Base-by-base conservation (phyloP, 2,113 vertebrate genomes). In the Bufo bufo region DNA sequence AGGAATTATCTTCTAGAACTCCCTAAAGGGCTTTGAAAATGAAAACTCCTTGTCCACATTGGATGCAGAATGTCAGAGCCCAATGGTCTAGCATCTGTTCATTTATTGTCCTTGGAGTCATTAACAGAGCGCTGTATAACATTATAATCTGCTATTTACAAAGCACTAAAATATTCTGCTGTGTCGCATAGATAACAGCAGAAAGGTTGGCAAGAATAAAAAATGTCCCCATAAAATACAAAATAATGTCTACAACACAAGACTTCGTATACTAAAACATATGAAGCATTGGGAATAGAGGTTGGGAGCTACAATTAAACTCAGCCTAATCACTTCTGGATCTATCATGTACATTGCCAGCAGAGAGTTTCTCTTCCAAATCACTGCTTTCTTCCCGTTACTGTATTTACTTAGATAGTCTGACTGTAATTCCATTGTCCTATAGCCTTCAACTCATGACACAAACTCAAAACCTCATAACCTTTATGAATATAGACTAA, bases 91-190 rank as follows among this genome's bases (percentile, higher is more conserved):
- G 61, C 82, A 84, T 66, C 82, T 84, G 82, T 84, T 84, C 63
- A 71, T 84, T 84, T 84, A 84, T 69, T 84, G 63, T 33, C 45
- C 63, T 52, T 65, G 63, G 63, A 66, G 82, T 83, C 81, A 83
- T 83, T 69, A 83, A 66, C 61, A 83, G 81, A 59, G 61, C 49
- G 23, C 47, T 14, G 20, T 84, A 69, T 84, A 82, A 71, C 49
- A 84, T 69, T 69, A 84, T 84, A 71, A 69, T 71, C 47, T 69
- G 54, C 63, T 52, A 71, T 84, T 84, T 71, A 71, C 47, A 69
- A 84, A 54, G 23, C 63, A 84, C 20, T 54, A 54, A 69, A 84
- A 84, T 84, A 71, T 84, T 84, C 82, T 84, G 49, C 82, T 84
- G 82, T 17, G 20, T 63, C 7, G 58, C 59, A 47, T 49, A 82